phyloP scores from a whole-genome alignment of 1,140 invertebrate genomes.

The Eriocheir sinensis region DNA sequence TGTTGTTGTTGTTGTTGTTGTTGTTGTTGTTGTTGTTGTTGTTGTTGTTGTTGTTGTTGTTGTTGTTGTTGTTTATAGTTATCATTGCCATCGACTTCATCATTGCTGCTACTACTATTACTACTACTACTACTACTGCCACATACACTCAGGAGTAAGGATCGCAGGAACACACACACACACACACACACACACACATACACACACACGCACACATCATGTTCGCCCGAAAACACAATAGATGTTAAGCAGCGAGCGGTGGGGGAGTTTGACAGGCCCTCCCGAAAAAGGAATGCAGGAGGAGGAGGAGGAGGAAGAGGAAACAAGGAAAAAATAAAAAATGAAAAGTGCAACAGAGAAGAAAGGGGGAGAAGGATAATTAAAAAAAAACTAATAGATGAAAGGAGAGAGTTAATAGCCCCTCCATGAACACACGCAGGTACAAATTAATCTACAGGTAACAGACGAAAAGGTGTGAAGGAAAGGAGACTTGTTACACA shows the following conservation, averaged over 20 bases:
- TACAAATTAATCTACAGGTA: not conserved
- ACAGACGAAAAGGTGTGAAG: too few relatives aligned
- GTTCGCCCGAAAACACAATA: constrained; percentile 23
- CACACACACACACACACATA: not conserved
- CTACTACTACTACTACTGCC: not conserved
- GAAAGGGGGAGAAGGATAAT: not conserved
- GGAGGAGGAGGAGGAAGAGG: not conserved
- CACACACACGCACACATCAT: not conserved
- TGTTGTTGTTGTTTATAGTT: not conserved
- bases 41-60: not conserved
- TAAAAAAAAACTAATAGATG: not conserved
- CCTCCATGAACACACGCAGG: too few relatives aligned
- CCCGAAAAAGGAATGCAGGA: not conserved
- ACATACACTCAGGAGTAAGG: too few relatives aligned
- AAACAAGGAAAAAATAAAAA: too few relatives aligned
- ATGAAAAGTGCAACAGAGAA: not conserved
- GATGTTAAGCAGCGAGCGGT: constrained; percentile 11
- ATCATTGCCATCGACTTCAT: not conserved
- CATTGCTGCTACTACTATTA: not conserved
- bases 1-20: not conserved
- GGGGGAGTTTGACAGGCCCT: not conserved
- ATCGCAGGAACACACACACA: not conserved
- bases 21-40: not conserved
- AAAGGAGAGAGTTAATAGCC: not conserved
- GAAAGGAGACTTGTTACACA: too few relatives aligned